These are phyloP conservation scores for Mycteria americana DNA, from an alignment of 2,797 vertebrate genomes.

Conservation along the genomic window DNA sequence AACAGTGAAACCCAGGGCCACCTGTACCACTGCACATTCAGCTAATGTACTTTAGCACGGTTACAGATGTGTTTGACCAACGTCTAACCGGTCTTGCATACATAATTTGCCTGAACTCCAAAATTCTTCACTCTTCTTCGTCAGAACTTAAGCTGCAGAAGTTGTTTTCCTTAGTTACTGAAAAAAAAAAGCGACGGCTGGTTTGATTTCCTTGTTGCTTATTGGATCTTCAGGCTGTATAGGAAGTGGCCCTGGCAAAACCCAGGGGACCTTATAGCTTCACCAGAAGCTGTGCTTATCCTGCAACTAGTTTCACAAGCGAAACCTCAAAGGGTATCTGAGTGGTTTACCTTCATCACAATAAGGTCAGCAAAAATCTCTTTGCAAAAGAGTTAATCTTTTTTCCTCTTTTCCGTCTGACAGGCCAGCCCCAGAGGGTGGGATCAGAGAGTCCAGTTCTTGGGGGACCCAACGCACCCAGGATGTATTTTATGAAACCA, in stretches of 20 bases:
- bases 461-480: conserved; percentile 85
- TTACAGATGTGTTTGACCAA: not conserved
- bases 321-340: not conserved
- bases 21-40: not conserved
- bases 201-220: not conserved
- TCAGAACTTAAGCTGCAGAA: not conserved
- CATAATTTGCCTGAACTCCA: not conserved
- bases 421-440: conserved; percentile 76
- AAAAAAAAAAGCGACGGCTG: not conserved
- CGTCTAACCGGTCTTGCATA: not conserved
- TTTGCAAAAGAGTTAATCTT: not conserved
- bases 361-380: not conserved
- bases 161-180: not conserved
- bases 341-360: not conserved
- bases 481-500: conserved; percentile 75
- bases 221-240: not conserved
- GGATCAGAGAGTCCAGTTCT: conserved; percentile 80
- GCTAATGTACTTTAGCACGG: not conserved
- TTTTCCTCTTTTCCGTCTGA: not conserved
- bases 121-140: not conserved
- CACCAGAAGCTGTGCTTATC: not conserved
- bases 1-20: not conserved
- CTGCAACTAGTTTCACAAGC: not conserved
- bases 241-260: not conserved
- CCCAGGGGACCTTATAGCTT: not conserved